Evolutionary conservation across 2,888 invertebrate species (phyloP), one percentile per base, ranked within the genome.

Genomic region (Abscondita cerata): DNA sequence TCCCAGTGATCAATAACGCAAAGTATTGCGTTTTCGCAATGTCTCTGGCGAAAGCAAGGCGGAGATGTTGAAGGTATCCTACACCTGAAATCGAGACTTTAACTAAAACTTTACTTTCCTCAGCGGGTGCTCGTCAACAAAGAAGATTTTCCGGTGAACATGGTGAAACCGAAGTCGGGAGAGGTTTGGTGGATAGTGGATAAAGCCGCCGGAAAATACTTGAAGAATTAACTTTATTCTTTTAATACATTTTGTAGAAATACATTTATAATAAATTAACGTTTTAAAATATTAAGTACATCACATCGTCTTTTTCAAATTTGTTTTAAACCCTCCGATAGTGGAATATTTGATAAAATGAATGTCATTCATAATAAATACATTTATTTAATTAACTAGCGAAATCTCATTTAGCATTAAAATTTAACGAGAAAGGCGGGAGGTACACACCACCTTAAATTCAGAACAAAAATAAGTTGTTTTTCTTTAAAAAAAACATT

Each of bases 1-100:
- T 91, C 68, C 93, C 95, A 0, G 88, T 95, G 9, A 87, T 99
- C 33, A 97, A 97, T 77, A 91, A 90, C 76, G 92, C 97, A 0
- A 87, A 85, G 67, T 85, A 86, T 75, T 92, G 93, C 72, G 86
- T 95, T 59, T 97, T 98, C 81, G 90, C 94, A 16, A 86, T 91
- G 34, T 87, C n/a, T n/a, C 90, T 57, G 98, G 98, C 0, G 86
- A 85, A 11, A 87, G 89, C 12, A 98, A 99, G 80, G 94, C 96
- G 2, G 90, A 89, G n/a, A 90, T 94, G 82, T 83, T 96, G 0
- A 91, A 93, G 85, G 95, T 94, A 79, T 81, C n/a, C n/a, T n/a
- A n/a, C n/a, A n/a, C n/a, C n/a, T n/a, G 73, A 1, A 2, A 12
- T n/a, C 2, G 1, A 38, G 12, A 4, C 4, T 48, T 12, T 25